Conservation (phyloP, 2,113 vertebrate genomes). For the Callipepla californica region DNA sequence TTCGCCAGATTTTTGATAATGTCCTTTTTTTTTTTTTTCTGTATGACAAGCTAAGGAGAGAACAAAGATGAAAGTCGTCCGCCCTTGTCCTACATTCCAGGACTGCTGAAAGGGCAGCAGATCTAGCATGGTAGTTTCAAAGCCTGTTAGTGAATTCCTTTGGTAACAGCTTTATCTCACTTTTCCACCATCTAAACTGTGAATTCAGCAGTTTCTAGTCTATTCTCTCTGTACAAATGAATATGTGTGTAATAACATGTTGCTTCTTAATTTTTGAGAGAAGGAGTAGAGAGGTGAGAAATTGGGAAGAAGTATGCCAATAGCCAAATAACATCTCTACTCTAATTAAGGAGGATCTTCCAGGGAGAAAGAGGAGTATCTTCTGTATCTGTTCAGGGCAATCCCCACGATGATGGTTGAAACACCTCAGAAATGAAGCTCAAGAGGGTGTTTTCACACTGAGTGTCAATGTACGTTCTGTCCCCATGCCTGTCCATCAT, state of each 20-base stretch:
- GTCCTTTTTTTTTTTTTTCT: constrained; percentile 18
- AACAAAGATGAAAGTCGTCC: neutral
- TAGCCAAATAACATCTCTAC: neutral
- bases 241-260: neutral
- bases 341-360: neutral
- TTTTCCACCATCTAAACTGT: neutral
- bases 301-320: neutral
- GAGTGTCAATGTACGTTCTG: neutral
- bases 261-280: neutral
- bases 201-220: neutral
- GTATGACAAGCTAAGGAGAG: neutral
- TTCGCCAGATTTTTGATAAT: neutral
- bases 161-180: constrained; percentile 1
- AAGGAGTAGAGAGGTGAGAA: too few relatives aligned
- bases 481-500: neutral
- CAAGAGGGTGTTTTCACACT: neutral
- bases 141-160: neutral
- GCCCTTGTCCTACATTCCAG: neutral
- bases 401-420: neutral
- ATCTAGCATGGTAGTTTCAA: neutral
- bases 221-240: neutral
- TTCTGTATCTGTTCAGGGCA: neutral
- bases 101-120: neutral
- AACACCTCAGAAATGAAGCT: neutral
- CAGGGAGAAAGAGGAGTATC: neutral